These are phyloP conservation scores for Pedicia rivosa DNA, from an alignment of 2,888 invertebrate species.

Conservation along the genomic window DNA sequence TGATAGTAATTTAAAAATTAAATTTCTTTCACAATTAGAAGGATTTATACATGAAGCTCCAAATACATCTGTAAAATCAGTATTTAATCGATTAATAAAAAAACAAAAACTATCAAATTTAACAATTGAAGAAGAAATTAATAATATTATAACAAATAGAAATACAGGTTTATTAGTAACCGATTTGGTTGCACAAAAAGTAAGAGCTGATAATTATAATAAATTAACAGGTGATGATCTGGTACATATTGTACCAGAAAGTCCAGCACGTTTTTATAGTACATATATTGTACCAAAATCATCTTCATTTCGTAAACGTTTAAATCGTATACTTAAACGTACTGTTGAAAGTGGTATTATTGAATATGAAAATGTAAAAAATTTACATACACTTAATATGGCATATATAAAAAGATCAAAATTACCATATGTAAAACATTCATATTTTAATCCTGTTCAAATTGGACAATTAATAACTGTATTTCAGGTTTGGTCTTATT, in stretches of 20 bases:
- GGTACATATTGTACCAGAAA: not conserved
- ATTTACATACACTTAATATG: too few species aligned
- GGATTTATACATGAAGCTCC: not conserved
- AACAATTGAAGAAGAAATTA: not conserved
- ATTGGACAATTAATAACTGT: too few species aligned
- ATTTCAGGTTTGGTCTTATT: too few species aligned
- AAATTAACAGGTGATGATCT: not conserved
- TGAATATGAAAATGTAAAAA: not conserved
- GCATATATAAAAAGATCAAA: too few species aligned
- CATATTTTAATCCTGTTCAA: too few species aligned
- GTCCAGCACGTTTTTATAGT: not conserved
- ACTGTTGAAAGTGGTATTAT: not conserved
- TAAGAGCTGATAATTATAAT: not conserved
- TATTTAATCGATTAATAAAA: not conserved
- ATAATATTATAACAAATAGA: not conserved
- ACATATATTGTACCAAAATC: slow-evolving; percentile 4
- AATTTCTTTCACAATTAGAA: not conserved
- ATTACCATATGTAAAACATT: too few species aligned
- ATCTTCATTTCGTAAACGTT: not conserved
- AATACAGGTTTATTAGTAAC: not conserved
- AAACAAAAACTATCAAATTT: not conserved
- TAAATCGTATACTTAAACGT: not conserved
- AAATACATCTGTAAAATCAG: not conserved
- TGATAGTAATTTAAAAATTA: not conserved
- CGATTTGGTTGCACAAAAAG: not conserved